phyloP scores from a whole-genome alignment of 2,888 invertebrate genomes.

The Scaeva pyrastri region DNA sequence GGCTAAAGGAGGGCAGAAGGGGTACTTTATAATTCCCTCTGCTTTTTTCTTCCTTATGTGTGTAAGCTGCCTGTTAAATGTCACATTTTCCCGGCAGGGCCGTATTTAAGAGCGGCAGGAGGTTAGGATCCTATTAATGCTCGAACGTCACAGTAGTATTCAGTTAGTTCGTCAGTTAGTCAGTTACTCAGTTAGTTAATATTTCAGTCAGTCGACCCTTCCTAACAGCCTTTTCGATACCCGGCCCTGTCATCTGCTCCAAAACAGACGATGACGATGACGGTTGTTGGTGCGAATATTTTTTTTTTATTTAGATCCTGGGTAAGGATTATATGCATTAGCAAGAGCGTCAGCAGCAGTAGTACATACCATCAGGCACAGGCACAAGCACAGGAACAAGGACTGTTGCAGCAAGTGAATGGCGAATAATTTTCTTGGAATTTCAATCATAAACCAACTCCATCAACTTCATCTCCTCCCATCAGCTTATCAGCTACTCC shows the following conservation, averaged over 20 bases:
- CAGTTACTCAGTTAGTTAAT: no score
- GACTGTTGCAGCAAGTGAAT: constrained; percentile 62
- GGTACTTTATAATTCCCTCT: background rate
- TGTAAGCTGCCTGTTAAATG: constrained; percentile 41
- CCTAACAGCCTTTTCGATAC: no score
- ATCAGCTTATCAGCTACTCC: background rate
- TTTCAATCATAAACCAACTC: constrained; percentile 54
- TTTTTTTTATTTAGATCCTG: constrained; percentile 52
- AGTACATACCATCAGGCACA: background rate
- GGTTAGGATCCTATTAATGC: background rate
- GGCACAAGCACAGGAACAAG: constrained; percentile 34
- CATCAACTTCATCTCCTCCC: constrained; percentile 62
- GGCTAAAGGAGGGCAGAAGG: background rate
- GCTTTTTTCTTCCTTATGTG: constrained; percentile 11
- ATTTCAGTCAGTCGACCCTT: no score
- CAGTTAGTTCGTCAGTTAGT: no score
- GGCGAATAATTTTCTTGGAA: constrained; percentile 71
- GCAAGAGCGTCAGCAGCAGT: constrained; percentile 50
- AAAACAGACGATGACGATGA: constrained; percentile 28
- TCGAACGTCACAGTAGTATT: no score
- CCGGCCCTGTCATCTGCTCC: background rate
- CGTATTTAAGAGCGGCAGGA: background rate
- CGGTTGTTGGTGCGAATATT: background rate
- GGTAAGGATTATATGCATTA: constrained; percentile 66
- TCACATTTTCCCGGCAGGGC: constrained; percentile 27